Evolutionary conservation across 2,888 invertebrate genomes (phyloP), one percentile per base, ranked within the genome.

Genomic region (Hesperia comma): DNA sequence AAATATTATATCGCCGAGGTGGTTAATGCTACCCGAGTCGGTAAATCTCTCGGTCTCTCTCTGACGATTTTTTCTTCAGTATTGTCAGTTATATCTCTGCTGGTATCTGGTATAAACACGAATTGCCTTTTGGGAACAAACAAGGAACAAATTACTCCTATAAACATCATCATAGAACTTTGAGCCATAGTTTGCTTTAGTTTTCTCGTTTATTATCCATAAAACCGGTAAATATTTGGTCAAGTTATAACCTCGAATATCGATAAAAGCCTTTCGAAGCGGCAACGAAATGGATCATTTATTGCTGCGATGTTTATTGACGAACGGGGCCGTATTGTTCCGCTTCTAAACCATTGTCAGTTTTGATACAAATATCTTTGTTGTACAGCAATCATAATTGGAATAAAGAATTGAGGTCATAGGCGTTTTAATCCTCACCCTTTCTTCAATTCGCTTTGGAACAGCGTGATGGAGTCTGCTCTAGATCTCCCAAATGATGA

Each of bases 281-380:
- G 54, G 55, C 55, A 40, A 46, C 33, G 19, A 33, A 46, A 10
- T 55, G 43, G 32, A 46, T n/a, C n/a, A n/a, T n/a, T n/a, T 63
- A 56, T 63, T 56, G 46, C 62, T 26, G 19, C 15, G 21, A 37
- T 53, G 33, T 63, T 63, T 63, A 55, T 63, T 63, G 62, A 41
- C 21, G 26, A 51, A 32, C 12, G n/a, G 55, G 8, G 33, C 51
- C 51, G 55, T 55, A 54, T 43, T 54, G 41, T 55, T 49, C 19
- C 33, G 26, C 33, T 46, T 46, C 41, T n/a, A 46, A 46, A 46
- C 17, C 17, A 46, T 17, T 46, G 17, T 17, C 17, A 2, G 46
- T 46, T 46, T 46, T 46, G 46, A 46, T 46, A 46, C 17, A 46
- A 43, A n/a, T 4, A 6, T 46, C 12, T 7, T n/a, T 15, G 6